Evolutionary conservation across 2,113 vertebrate genomes (phyloP), one percentile per base, ranked within the genome.

Genomic region (Anhinga rufa): DNA sequence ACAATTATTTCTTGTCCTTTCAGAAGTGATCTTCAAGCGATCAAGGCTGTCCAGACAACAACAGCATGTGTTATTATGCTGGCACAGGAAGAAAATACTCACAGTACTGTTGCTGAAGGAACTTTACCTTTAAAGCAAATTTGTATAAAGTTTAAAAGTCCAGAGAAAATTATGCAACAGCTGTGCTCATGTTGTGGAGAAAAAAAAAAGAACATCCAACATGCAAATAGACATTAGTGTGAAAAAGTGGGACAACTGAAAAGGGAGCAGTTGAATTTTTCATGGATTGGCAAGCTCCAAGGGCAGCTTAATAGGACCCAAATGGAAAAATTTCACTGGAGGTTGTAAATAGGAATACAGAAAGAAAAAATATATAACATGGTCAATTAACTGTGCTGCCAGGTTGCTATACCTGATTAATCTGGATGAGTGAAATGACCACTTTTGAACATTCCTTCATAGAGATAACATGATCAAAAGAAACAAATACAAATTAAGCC

Each of bases 21-120:
- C 3, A 4, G 57, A 76, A 55, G 4, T 0, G 0, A 38, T 77
- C 52, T 22, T 87, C 25, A 9, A 1, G 3, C 15, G 20, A 68
- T n/a, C 29, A 36, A 42, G 29, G 25, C 9, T 44, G 18, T 24
- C 44, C 49, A 40, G 36, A 44, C 3, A 52, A 5, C 5, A 4
- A 18, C 66, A 91, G 9, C 21, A 6, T 4, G 26, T 34, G 20
- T 22, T 69, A 12, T 17, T 60, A 20, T 26, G 15, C 20, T 10
- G 2, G 12, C 5, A 2, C 40, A 62, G 36, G 36, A 57, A 78
- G 15, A 32, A 81, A 55, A 31, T 1, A 1, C 4, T 66, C 31
- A 24, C 7, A 18, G 18, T 42, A 21, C 8, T 48, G 17, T 9
- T 52, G 8, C 26, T 68, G 46, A 88, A 86, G 2, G 11, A 60